A percentile compares a stretch with the other conserved stretches of the same genome.
Evolutionary conservation across 1,140 invertebrate genomes (phyloP).

Genomic region (Dryas iulia): DNA sequence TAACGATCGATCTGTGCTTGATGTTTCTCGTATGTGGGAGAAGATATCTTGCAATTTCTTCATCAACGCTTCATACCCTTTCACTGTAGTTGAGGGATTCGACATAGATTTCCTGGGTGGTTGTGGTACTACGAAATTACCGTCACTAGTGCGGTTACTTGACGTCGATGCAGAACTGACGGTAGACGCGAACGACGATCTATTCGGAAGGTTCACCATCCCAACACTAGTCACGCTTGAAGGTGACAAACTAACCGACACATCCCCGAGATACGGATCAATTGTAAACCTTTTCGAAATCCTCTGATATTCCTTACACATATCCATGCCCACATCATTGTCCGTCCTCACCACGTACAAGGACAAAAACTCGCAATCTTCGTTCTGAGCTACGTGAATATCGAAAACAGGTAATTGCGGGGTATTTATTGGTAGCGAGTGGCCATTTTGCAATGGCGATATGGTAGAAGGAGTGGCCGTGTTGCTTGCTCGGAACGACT

Average conservation of each 20-base stretch:
- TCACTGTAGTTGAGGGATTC: slow-evolving; percentile 62
- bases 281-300: slow-evolving; percentile 72
- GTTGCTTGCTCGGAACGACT: slow-evolving; percentile 62
- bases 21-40: slow-evolving; percentile 58
- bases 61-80: slow-evolving; percentile 70
- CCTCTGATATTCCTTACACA: slow-evolving; percentile 75
- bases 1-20: slow-evolving; percentile 53
- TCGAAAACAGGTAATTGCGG: slow-evolving; percentile 71
- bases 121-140: slow-evolving; percentile 72
- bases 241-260: slow-evolving; percentile 65
- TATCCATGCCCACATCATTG: slow-evolving; percentile 71
- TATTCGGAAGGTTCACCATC: slow-evolving; percentile 69
- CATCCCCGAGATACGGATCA: slow-evolving; percentile 71
- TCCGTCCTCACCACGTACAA: slow-evolving; percentile 73
- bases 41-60: slow-evolving; percentile 75
- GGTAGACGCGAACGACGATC: slow-evolving; percentile 71
- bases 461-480: slow-evolving; percentile 74
- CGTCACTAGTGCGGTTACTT: slow-evolving; percentile 73
- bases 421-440: slow-evolving; percentile 61
- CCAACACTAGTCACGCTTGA: slow-evolving; percentile 75
- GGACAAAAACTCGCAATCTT: slow-evolving; percentile 74
- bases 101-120: slow-evolving; percentile 67
- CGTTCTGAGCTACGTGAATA: slow-evolving; percentile 69
- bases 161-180: slow-evolving; percentile 68
- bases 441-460: slow-evolving; percentile 73